Evolutionary conservation across 1,140 invertebrate species (phyloP), one percentile per base, ranked within the genome.

Genomic region (Pseudoatta argentina): DNA sequence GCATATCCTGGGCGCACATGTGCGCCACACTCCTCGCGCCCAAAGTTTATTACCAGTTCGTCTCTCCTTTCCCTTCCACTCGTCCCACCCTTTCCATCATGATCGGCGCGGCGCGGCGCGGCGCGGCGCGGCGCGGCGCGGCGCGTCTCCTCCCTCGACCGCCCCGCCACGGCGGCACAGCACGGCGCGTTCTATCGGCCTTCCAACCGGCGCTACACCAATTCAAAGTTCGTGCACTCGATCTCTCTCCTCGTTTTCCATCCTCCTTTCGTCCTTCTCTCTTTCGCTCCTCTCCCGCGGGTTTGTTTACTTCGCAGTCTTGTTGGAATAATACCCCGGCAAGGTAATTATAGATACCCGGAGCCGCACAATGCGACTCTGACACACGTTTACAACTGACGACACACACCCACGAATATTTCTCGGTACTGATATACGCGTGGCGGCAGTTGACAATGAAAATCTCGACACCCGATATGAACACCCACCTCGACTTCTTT

Each of bases 1-100:
- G 78, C 77, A 66, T 89, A 89, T 89, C 87, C 85, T 77, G 64
- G 69, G 87, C 78, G 93, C 92, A 94, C 93, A 93, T 93, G 93
- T 93, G 92, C 86, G 86, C 91, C 92, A 93, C 93, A 94, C 93
- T 93, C 93, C 91, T 93, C 91, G 89, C 64, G 90, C 78, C 79
- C 86, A 89, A 88, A 91, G 92, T 94, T 93, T 94, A 94, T 92
- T 93, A 89, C 93, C 91, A 86, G 87, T 83, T 71, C 77, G 87
- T 69, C 79, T 76, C 86, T 82, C 66, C 55, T 8, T 76, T 14
- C 16, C 8, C 39, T 8, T 18, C 18, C 6, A 30, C 69, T 48
- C 73, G 66, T 10, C 67, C 63, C 55, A 34, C 82, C 64, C 87
- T 88, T 88, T 87, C 87, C 89, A 87, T 87, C 83, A 72, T 66